Base-by-base conservation (phyloP, 2,797 vertebrate genomes). In the Denticeps clupeoides region DNA sequence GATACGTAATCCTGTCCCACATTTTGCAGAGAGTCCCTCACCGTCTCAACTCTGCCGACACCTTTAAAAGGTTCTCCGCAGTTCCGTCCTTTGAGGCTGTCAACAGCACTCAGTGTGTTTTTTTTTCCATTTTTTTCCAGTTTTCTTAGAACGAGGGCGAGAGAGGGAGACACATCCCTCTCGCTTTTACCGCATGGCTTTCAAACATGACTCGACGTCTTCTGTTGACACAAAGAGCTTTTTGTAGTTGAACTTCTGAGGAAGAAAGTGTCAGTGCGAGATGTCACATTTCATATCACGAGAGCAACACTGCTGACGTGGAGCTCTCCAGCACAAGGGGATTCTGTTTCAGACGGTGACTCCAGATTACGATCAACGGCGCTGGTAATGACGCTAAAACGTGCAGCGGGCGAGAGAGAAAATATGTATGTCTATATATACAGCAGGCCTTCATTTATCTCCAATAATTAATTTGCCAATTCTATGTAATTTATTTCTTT, bases 181-280 rank as follows among this genome's bases (percentile, higher is more conserved):
- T 57, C 32, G 4, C 45, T 60, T 58, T 66, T 65, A 71, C 69
- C 61, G 60, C 64, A 71, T 48, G 55, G 53, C 24, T 72, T 64
- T 73, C 71, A 74, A 37, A 74, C 69, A 67, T 61, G 63, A 60
- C 63, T 75, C 73, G 33, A 55, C 64, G 58, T 72, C 64, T 61
- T 73, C 63, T 70, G 67, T 68, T 77, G 73, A 79, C 75, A 78
- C 65, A 70, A 74, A 75, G 54, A 60, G 68, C 58, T 65, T 61
- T 60, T 49, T 64, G 62, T 63, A 69, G 67, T 66, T 65, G 51
- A 73, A 72, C 63, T 72, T 67, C 59, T 72, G 69, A 69, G 63
- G 64, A 68, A 63, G 63, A 62, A 62, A 70, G 74, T 70, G 70
- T 75, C 73, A 74, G 61, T 57, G 54, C 50, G 65, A 70, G 56